phyloP scores from a whole-genome alignment of 2,797 vertebrate species.

The Gadopsis bispinosus region DNA sequence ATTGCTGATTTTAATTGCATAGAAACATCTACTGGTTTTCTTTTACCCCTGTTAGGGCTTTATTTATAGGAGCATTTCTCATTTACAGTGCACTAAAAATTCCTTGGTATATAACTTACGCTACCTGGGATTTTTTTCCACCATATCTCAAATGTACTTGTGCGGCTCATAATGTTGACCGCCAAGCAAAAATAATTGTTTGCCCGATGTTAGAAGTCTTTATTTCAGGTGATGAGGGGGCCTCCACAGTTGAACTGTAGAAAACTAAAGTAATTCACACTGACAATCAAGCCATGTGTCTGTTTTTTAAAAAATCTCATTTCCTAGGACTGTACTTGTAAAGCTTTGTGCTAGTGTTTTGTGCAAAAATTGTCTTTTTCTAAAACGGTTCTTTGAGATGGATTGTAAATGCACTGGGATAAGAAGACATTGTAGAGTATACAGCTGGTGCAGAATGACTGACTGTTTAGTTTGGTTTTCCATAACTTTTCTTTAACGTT shows the following conservation, averaged over 20 bases:
- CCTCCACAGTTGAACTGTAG: neutral
- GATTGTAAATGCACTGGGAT: neutral
- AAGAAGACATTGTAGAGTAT: neutral
- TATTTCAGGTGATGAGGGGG: neutral
- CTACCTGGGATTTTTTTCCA: neutral
- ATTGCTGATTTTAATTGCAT: neutral
- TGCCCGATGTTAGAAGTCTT: neutral
- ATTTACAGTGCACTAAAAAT: neutral
- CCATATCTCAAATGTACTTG: neutral
- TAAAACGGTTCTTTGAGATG: neutral
- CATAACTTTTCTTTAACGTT: neutral
- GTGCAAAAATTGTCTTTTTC: neutral
- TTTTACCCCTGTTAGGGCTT: neutral
- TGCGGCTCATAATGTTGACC: neutral
- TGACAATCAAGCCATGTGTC: neutral
- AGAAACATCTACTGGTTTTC: neutral
- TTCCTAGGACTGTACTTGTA: neutral
- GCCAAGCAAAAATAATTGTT: neutral
- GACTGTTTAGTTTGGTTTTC: slow-evolving; percentile 1
- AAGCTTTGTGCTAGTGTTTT: neutral
- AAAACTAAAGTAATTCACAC: neutral
- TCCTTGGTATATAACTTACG: neutral
- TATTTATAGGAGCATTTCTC: neutral
- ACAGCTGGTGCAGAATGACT: neutral
- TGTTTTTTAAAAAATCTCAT: neutral